Evolutionary conservation across 2,113 vertebrate species (phyloP).

Genomic region (Leptobrachium ailaonicum): DNA sequence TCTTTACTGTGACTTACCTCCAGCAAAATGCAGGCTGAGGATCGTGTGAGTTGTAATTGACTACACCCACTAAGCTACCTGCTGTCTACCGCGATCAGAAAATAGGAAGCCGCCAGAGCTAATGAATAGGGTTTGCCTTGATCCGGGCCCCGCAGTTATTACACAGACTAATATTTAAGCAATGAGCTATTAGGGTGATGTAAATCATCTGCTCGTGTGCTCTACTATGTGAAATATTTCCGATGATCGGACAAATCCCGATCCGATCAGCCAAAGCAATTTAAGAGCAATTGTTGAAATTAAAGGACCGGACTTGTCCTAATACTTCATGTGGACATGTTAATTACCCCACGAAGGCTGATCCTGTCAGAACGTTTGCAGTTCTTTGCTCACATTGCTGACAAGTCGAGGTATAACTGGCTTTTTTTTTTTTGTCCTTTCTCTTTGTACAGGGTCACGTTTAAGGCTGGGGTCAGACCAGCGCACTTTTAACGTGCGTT

Average conservation of each 20-base stretch:
- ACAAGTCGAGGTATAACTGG: too few species aligned
- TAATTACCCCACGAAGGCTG: neutral
- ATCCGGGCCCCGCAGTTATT: neutral
- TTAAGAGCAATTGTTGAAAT: neutral
- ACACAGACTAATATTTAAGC: neutral
- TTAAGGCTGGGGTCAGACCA: too few species aligned
- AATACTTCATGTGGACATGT: neutral
- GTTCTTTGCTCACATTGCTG: too few species aligned
- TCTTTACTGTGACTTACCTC: too few species aligned
- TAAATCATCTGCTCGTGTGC: neutral
- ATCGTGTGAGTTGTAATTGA: too few species aligned
- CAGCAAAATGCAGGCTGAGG: too few species aligned
- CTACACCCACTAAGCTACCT: too few species aligned
- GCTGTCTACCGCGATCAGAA: too few species aligned
- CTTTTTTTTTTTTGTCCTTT: too few species aligned
- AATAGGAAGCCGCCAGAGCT: too few species aligned
- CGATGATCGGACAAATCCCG: neutral
- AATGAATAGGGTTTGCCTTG: neutral
- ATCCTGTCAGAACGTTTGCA: neutral
- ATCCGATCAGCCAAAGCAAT: slow-evolving; percentile 1
- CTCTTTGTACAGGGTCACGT: too few species aligned
- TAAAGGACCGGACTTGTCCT: neutral
- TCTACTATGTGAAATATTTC: neutral
- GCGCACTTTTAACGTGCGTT: too few species aligned
- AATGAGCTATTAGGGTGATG: neutral